Evolutionary conservation across 37 sponge, comb jelly and placozoan genomes (phyloP).

Genomic region (Oopsacas minuta): DNA sequence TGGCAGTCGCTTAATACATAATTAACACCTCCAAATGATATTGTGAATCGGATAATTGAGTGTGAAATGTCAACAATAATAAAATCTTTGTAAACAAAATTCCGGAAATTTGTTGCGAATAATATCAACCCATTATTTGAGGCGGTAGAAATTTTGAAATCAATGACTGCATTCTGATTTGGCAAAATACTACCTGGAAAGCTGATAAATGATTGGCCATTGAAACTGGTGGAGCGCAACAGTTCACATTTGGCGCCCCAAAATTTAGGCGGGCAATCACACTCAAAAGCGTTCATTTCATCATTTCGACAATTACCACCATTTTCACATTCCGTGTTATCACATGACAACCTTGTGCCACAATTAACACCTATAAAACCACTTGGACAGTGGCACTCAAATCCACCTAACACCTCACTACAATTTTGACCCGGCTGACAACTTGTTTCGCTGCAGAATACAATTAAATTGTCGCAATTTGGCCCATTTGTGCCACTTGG

Average conservation of each 20-base stretch:
- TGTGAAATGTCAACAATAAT: background rate
- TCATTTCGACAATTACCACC: conserved; percentile 35
- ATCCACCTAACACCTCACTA: background rate
- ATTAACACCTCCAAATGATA: background rate
- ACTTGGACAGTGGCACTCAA: background rate
- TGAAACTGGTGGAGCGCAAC: background rate
- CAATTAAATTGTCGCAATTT: background rate
- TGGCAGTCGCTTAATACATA: background rate
- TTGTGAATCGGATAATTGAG: background rate
- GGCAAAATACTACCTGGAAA: background rate
- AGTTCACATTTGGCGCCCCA: conserved; percentile 32
- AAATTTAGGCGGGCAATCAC: conserved; percentile 26
- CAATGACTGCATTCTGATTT: background rate
- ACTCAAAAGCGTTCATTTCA: conserved; percentile 2
- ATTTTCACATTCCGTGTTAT: conserved; percentile 19
- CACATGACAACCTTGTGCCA: background rate
- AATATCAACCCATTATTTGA: background rate
- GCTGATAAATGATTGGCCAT: background rate
- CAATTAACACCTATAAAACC: background rate
- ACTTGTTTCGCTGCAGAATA: background rate
- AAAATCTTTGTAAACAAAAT: background rate
- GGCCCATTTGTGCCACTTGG: background rate
- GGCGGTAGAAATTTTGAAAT: background rate
- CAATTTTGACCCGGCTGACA: background rate
- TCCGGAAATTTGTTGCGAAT: conserved; percentile 8